These are phyloP conservation scores for Diogma glabrata DNA, from an alignment of 2,888 invertebrate species.

Conservation along the genomic window DNA sequence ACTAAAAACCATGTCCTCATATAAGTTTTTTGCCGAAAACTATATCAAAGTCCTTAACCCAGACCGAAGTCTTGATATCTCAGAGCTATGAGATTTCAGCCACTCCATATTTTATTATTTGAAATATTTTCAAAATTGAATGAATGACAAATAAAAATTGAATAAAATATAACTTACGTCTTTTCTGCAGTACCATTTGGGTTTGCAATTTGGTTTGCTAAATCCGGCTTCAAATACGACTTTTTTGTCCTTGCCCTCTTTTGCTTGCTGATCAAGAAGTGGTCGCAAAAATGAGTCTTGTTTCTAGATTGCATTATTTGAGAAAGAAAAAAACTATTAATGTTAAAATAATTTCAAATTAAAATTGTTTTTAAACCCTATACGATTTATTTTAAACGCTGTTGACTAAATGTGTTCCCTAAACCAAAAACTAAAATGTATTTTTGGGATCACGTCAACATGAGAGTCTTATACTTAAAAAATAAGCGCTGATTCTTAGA, in stretches of 20 bases:
- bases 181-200: slow-evolving; percentile 85
- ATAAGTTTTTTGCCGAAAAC: too few relatives aligned
- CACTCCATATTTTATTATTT: too few relatives aligned
- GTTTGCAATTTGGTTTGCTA: slow-evolving; percentile 90
- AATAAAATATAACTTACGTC: too few relatives aligned
- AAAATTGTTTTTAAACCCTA: too few relatives aligned
- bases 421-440: too few relatives aligned
- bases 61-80: too few relatives aligned
- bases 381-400: background rate
- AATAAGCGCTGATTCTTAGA: too few relatives aligned
- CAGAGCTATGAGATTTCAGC: too few relatives aligned
- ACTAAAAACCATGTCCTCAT: too few relatives aligned
- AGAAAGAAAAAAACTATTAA: background rate
- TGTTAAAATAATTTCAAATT: background rate
- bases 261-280: slow-evolving; percentile 83
- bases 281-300: slow-evolving; percentile 89
- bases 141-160: background rate
- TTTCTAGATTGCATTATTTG: slow-evolving; percentile 51
- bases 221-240: slow-evolving; percentile 89
- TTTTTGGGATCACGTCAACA: too few relatives aligned
- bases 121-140: background rate
- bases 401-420: background rate
- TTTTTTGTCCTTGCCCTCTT: slow-evolving; percentile 94
- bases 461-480: too few relatives aligned
- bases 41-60: too few relatives aligned